Percentiles rank a stretch among this genome's conserved stretches.
phyloP scores from a whole-genome alignment of 1,140 invertebrate species.

The Achatina immaculata region DNA sequence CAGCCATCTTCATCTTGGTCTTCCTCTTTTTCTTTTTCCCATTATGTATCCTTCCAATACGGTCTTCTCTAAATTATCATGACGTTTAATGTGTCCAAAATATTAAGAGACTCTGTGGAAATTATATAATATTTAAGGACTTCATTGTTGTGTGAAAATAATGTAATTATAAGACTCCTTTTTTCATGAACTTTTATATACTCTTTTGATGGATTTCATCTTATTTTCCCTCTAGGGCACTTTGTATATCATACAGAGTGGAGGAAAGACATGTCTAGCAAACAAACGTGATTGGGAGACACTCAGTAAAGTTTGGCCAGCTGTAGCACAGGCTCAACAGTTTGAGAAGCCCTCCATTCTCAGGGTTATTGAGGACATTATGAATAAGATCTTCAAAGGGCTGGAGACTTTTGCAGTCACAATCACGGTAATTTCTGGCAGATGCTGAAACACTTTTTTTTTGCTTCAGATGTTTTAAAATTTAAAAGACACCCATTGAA shows the following conservation, averaged over 20 bases:
- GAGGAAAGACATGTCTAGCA: slow-evolving; percentile 75
- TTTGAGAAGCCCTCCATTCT: slow-evolving; percentile 87
- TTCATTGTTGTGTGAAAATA: too few relatives aligned
- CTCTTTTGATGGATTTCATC: neutral
- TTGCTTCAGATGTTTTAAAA: neutral
- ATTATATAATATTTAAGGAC: too few relatives aligned
- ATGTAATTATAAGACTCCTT: too few relatives aligned
- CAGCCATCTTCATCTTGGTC: too few relatives aligned
- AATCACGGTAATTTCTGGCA: slow-evolving; percentile 58
- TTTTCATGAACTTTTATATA: neutral
- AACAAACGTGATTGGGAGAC: slow-evolving; percentile 83
- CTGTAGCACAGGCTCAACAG: slow-evolving; percentile 79
- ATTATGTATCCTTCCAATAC: too few relatives aligned
- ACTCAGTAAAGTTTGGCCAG: slow-evolving; percentile 79
- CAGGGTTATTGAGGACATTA: slow-evolving; percentile 78
- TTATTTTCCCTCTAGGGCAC: slow-evolving; percentile 77
- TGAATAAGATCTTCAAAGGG: slow-evolving; percentile 72
- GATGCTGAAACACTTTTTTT: too few relatives aligned
- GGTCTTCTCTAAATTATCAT: too few relatives aligned
- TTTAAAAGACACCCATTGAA: too few relatives aligned
- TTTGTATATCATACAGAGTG: slow-evolving; percentile 82
- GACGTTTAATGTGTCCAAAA: too few relatives aligned
- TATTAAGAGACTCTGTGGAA: too few relatives aligned
- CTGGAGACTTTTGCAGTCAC: slow-evolving; percentile 73
- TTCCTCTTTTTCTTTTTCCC: too few relatives aligned